These are phyloP conservation scores for Crotalus tigris DNA, from an alignment of 2,113 vertebrate species.

Conservation along the genomic window DNA sequence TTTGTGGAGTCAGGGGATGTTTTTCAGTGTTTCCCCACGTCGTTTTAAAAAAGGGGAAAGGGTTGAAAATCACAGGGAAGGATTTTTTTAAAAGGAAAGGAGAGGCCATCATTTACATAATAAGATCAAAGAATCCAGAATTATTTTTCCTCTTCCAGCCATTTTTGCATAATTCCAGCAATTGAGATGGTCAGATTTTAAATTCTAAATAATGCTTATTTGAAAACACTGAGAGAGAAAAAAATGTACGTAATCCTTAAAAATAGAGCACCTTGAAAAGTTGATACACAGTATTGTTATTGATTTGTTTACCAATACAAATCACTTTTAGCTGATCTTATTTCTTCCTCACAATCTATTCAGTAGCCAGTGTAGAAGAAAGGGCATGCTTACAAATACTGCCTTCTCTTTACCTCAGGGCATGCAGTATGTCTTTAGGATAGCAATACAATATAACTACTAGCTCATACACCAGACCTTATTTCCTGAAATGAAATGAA, in stretches of 20 bases:
- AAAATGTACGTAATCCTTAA: background rate
- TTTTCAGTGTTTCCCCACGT: background rate
- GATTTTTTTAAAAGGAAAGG: background rate
- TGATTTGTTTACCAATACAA: slow-evolving; percentile 2
- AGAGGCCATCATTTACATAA: background rate
- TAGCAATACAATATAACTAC: slow-evolving; percentile 11
- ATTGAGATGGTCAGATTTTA: background rate
- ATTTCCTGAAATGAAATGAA: background rate
- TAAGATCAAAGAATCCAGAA: background rate
- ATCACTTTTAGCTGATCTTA: background rate
- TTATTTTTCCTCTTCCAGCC: background rate
- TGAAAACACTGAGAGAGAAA: background rate
- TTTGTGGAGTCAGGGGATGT: background rate
- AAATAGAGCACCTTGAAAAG: background rate
- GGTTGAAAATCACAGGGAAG: background rate
- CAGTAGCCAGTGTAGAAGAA: background rate
- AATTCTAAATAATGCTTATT: background rate
- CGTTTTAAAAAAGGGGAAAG: background rate
- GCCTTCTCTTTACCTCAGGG: background rate
- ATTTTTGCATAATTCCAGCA: background rate
- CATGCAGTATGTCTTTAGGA: background rate
- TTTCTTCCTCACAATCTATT: background rate
- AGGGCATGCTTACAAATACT: background rate
- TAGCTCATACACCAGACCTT: background rate
- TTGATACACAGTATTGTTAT: background rate